A percentile compares a stretch with the other conserved stretches of the same genome.
Evolutionary conservation across 2,797 vertebrate genomes (phyloP).

Genomic region (Acipenser ruthenus): DNA sequence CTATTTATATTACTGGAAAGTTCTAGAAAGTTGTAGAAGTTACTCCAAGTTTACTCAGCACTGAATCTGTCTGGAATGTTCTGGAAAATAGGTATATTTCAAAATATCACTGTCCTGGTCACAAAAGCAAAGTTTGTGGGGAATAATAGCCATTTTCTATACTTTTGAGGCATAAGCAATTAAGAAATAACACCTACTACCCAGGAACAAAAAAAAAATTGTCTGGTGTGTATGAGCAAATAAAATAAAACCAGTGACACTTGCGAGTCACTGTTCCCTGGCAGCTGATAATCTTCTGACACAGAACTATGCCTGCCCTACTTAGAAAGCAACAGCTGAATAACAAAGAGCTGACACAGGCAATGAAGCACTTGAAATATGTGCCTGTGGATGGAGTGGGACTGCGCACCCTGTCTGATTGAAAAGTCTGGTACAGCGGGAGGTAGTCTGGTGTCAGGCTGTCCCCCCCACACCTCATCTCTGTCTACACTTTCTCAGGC

Average conservation of each 20-base stretch:
- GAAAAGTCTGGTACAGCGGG: background rate
- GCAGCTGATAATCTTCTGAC: constrained; percentile 36
- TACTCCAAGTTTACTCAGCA: too few species aligned
- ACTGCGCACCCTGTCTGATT: background rate
- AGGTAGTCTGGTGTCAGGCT: background rate
- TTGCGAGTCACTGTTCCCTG: constrained; percentile 25
- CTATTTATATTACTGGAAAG: too few species aligned
- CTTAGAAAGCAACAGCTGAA: constrained; percentile 36
- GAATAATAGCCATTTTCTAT: too few species aligned
- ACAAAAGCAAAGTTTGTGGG: too few species aligned
- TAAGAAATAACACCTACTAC: too few species aligned
- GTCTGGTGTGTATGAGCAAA: constrained; percentile 29
- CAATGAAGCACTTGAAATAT: constrained; percentile 3
- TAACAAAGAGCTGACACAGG: constrained; percentile 35
- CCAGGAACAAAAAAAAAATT: too few species aligned
- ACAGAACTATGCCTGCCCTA: constrained; percentile 36
- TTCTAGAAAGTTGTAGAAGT: too few species aligned
- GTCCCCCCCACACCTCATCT: background rate
- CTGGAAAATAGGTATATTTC: too few species aligned
- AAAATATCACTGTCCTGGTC: too few species aligned
- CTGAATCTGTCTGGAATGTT: too few species aligned
- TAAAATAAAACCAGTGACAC: constrained; percentile 25
- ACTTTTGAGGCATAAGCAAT: too few species aligned
- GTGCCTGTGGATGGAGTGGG: background rate
- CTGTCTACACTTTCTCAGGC: background rate